phyloP scores from a whole-genome alignment of 53 echinoderm and acorn worm genomes.

The Temnopleurus reevesii region DNA sequence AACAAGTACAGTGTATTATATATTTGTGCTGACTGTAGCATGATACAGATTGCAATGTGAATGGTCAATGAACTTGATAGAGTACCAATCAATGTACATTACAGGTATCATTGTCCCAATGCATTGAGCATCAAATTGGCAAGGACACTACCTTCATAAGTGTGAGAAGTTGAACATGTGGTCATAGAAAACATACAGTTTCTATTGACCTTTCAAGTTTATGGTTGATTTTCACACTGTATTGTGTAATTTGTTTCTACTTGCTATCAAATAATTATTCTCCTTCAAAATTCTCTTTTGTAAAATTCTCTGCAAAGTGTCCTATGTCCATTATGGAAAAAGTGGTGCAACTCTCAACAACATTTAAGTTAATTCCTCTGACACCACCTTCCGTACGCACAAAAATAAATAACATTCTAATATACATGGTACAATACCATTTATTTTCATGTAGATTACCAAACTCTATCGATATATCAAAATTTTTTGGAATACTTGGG shows the following conservation, averaged over 20 bases:
- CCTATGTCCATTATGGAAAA: neutral
- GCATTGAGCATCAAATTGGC: constrained; percentile 1
- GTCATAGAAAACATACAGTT: neutral
- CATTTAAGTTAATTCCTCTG: neutral
- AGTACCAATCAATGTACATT: neutral
- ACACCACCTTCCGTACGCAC: too few relatives aligned
- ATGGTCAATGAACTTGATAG: constrained; percentile 25
- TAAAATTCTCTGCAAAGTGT: neutral
- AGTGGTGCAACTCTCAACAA: neutral
- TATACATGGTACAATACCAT: too few relatives aligned
- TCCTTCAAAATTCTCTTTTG: neutral
- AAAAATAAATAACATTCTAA: too few relatives aligned
- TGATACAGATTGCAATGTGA: neutral
- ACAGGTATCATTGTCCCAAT: neutral
- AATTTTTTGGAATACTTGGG: too few relatives aligned
- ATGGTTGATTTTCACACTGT: neutral
- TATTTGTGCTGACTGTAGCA: neutral
- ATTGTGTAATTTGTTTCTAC: neutral
- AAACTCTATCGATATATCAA: too few relatives aligned
- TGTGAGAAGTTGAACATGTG: constrained; percentile 5
- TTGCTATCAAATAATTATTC: neutral
- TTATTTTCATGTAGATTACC: too few relatives aligned
- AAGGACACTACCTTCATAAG: neutral
- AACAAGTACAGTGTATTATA: neutral
- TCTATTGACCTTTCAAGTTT: neutral